Base-by-base conservation (phyloP, 1,140 invertebrate species). In the Diplogasteroides magnus region DNA sequence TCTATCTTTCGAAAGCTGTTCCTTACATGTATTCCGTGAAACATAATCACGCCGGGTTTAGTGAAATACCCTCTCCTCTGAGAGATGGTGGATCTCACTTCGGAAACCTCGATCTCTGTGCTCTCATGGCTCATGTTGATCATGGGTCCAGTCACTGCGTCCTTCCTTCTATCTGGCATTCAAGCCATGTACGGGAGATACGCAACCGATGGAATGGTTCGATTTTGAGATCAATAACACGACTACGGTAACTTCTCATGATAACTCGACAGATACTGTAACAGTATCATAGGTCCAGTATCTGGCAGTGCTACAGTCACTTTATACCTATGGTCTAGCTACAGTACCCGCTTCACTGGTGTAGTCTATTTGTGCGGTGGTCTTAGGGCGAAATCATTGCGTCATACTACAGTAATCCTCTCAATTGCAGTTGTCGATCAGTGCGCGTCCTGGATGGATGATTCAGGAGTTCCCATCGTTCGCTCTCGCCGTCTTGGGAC, bases 391-490 rank as follows among this genome's bases (percentile, higher is more conserved):
- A n/a, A n/a, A n/a, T n/a, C n/a, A n/a, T n/a, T n/a, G n/a, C n/a
- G n/a, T n/a, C n/a, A n/a, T n/a, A n/a, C n/a, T n/a, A n/a, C n/a
- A n/a, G n/a, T n/a, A n/a, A n/a, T n/a, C n/a, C n/a, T n/a, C n/a
- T n/a, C n/a, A n/a, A n/a, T n/a, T 19, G 23, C 61, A 63, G 6
- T 31, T 29, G 1, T 31, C 61, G n/a, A 31, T 71, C 6, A 55
- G 27, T n/a, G 57, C 70, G 6, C 37, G 62, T 56, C 29, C 56
- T 13, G 65, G 31, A 28, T 72, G 70, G 70, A 62, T 72, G 32
- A 67, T 72, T 25, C 70, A 72, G 31, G 70, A 72, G 26, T 15
- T 48, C 3, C 70, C 70, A 2, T 67, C 70, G 14, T 72, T 72
- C 25, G 28, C 60, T 59, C 66, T 72, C 26, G 32, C 64, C 13